Evolutionary conservation across 2,113 vertebrate species (phyloP), one percentile per base, ranked within the genome.

Genomic region (Apodemus speciosus): DNA sequence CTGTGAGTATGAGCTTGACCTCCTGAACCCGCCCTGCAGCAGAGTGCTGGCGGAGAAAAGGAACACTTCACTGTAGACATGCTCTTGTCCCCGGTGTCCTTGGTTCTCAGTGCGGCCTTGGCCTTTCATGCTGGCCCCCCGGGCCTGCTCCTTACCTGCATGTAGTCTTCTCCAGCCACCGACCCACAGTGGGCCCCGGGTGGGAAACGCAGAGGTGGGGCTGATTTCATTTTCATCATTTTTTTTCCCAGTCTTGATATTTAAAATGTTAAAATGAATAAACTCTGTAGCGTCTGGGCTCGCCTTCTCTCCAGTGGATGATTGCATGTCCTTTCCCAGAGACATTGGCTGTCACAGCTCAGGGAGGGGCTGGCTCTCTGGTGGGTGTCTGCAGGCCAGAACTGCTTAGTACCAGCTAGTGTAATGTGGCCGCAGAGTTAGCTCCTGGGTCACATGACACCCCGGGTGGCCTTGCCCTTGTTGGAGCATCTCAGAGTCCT

Each of bases 1-100:
- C 99, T 92, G 99, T 99, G 97, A 98, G 99, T 98, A 71, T 84
- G 25, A 94, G 99, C 98, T 64, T 77, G 23, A 94, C 66, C 38
- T 35, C 0, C 21, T 49, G 2, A 18, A 20, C 71, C 75, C 20
- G 16, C 11, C 32, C 2, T 9, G 30, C 32, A 35, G 30, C 32
- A 27, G 21, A 43, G 3, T n/a, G 0, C 27, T 8, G 38, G 25
- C 1, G 0, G 53, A 30, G 7, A 13, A 27, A n/a, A 43, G 64
- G 60, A 51, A 53, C 20, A 7, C 38, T 49, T 25, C 6, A 6
- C 16, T 32, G 35, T 46, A 46, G 43, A 46, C 43, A 8, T 16
- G 15, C n/a, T 46, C 81, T 49, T 38, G 43, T 53, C 43, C 64
- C 43, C 6, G 10, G 23, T 16, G 4, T 27, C 8, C 25, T 76